Conservation (phyloP, 2,113 vertebrate species). For the Falcunculus frontatus region DNA sequence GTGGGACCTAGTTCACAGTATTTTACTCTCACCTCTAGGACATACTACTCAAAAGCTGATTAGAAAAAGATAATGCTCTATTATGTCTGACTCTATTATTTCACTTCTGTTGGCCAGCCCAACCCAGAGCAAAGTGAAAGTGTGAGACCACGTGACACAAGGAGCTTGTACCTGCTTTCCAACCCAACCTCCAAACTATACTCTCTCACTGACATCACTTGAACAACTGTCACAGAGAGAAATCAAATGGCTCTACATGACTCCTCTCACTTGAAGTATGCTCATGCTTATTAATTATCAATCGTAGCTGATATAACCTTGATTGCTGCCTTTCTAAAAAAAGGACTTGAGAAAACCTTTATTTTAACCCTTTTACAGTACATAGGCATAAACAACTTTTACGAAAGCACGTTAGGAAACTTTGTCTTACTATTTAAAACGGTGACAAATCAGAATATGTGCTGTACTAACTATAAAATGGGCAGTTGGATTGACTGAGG, state of each 20-base stretch:
- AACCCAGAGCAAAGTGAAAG: neutral
- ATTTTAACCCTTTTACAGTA: neutral
- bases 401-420: neutral
- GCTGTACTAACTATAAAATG: neutral
- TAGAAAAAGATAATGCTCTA: neutral
- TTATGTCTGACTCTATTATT: neutral
- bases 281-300: constrained; percentile 49
- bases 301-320: neutral
- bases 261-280: constrained; percentile 30
- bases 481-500: neutral
- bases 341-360: neutral
- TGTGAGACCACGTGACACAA: neutral
- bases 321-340: constrained; percentile 39
- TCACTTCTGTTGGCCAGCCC: neutral
- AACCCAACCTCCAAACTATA: neutral
- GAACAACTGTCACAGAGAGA: constrained; percentile 26
- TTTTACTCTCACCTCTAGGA: neutral
- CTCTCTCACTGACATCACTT: neutral
- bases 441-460: neutral
- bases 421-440: neutral
- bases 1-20: neutral
- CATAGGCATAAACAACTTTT: neutral
- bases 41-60: neutral
- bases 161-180: neutral
- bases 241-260: constrained; percentile 27